Evolutionary conservation across 37 sponge, comb jelly and placozoan genomes (phyloP).

Genomic region (Axinella damicornis): DNA sequence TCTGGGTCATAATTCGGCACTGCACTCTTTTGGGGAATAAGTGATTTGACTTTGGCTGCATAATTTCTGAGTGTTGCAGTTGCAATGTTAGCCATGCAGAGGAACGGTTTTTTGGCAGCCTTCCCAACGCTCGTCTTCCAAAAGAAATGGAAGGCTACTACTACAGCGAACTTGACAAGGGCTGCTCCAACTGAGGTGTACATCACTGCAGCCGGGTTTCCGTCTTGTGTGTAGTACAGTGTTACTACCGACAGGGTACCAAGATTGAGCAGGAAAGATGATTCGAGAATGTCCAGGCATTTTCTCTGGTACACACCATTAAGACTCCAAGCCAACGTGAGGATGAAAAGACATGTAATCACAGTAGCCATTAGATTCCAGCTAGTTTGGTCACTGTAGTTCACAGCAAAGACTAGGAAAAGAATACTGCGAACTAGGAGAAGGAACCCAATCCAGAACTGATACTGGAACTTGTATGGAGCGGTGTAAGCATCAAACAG

Average conservation of each 20-base stretch:
- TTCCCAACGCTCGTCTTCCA: no score
- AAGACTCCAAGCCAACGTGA: neutral
- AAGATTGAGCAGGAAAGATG: constrained; percentile 27
- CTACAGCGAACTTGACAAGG: neutral
- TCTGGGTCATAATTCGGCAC: no score
- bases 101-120: no score
- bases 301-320: constrained; percentile 20
- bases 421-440: constrained; percentile 19
- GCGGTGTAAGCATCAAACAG: constrained; percentile 41
- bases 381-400: neutral
- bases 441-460: constrained; percentile 45
- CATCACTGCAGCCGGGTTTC: no score
- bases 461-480: constrained; percentile 32
- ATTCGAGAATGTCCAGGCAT: neutral
- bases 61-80: no score
- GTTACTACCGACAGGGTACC: neutral
- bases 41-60: no score
- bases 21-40: no score
- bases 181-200: neutral
- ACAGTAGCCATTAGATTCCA: neutral
- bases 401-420: constrained; percentile 6
- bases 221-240: neutral
- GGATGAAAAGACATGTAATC: neutral
- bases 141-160: neutral
- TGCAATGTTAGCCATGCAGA: no score